A percentile compares a stretch with the other conserved stretches of the same genome.
phyloP scores from a whole-genome alignment of 1,140 invertebrate species.

The Drosophila grimshawi region DNA sequence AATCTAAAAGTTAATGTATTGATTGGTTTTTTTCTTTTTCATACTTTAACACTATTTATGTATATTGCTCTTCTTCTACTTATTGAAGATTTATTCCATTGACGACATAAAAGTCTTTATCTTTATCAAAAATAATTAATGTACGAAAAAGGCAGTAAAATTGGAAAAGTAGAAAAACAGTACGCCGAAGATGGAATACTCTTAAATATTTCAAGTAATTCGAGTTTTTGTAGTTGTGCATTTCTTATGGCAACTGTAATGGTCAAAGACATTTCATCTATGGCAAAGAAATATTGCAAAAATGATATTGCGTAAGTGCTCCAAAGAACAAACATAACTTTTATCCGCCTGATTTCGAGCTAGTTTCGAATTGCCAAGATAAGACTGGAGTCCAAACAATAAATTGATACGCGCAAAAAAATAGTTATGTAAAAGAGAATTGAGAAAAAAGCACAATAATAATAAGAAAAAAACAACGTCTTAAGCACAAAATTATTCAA shows the following conservation, averaged over 20 bases:
- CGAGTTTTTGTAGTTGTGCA: too few relatives aligned
- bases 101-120: not conserved
- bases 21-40: too few relatives aligned
- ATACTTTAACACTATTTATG: too few relatives aligned
- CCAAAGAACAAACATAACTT: not conserved
- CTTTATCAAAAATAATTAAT: not conserved
- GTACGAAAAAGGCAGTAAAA: too few relatives aligned
- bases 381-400: not conserved
- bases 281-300: not conserved
- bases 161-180: not conserved
- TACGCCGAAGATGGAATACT: not conserved
- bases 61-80: too few relatives aligned
- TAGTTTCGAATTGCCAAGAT: not conserved
- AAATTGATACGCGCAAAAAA: conserved; percentile 18
- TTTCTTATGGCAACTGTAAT: too few relatives aligned
- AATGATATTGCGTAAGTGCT: not conserved
- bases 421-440: not conserved
- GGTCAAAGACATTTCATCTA: not conserved
- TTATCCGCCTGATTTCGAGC: not conserved
- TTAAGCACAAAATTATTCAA: conserved; percentile 61
- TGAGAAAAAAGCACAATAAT: conserved; percentile 21
- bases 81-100: too few relatives aligned
- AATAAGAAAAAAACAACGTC: conserved; percentile 49
- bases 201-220: not conserved
- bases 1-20: too few relatives aligned